Percentiles rank a stretch among this genome's conserved stretches.
Evolutionary conservation across 2,888 invertebrate species (phyloP).

Genomic region (Hemaris fuciformis): DNA sequence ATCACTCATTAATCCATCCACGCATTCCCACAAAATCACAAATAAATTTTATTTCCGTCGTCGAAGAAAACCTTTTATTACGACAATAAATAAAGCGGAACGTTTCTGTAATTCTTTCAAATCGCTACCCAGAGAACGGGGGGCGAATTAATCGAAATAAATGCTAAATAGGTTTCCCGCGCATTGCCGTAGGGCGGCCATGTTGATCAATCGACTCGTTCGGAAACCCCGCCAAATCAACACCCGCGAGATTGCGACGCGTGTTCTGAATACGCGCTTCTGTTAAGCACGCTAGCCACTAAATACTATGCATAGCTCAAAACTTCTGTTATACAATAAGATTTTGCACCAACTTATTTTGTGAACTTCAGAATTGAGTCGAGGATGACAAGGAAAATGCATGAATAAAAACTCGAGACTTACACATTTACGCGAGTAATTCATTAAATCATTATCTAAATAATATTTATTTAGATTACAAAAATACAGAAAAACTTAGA

Average conservation of each 20-base stretch:
- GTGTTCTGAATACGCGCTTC: slow-evolving; percentile 67
- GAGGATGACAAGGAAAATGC: too few relatives aligned
- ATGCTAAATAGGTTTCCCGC: slow-evolving; percentile 35
- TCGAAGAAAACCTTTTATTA: slow-evolving; percentile 11
- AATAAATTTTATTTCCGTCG: slow-evolving; percentile 4
- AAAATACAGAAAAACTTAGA: too few relatives aligned
- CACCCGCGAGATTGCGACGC: slow-evolving; percentile 64
- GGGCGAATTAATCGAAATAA: slow-evolving; percentile 19
- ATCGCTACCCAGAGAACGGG: slow-evolving; percentile 13
- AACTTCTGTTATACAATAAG: too few relatives aligned
- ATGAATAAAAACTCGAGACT: too few relatives aligned
- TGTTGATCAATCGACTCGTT: slow-evolving; percentile 58
- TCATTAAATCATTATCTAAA: too few relatives aligned
- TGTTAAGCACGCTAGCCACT: slow-evolving; percentile 33
- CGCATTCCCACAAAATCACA: slow-evolving; percentile 2
- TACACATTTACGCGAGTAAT: too few relatives aligned
- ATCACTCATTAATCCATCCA: slow-evolving; percentile 5
- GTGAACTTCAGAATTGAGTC: too few relatives aligned
- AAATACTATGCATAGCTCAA: not conserved
- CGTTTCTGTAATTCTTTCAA: slow-evolving; percentile 14
- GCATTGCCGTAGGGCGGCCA: slow-evolving; percentile 43
- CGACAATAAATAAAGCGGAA: slow-evolving; percentile 16
- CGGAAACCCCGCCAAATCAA: slow-evolving; percentile 58
- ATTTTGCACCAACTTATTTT: too few relatives aligned
- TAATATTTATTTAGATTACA: too few relatives aligned